phyloP scores from a whole-genome alignment of 2,797 vertebrate genomes.

The Delichon dasypus region DNA sequence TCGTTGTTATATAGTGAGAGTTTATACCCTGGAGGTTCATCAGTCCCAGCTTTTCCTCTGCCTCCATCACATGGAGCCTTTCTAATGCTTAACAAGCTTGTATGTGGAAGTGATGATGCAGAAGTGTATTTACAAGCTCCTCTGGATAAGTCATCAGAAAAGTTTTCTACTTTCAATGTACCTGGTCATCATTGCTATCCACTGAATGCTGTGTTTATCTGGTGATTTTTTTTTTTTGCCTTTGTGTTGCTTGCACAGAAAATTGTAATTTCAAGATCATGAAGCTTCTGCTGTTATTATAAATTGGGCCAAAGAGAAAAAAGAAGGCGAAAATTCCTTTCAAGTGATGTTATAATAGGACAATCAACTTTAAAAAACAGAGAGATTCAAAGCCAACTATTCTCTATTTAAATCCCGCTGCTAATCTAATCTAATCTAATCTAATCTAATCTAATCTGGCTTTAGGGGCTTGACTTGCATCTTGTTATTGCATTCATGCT shows the following conservation, averaged over 20 bases:
- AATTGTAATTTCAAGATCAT: background rate
- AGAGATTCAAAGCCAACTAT: background rate
- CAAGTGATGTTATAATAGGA: background rate
- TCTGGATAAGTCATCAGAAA: background rate
- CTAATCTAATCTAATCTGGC: conserved; percentile 1
- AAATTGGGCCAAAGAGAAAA: background rate
- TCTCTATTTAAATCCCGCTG: conserved; percentile 7
- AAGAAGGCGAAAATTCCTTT: background rate
- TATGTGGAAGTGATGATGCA: background rate
- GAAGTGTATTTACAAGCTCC: background rate
- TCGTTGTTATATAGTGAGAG: background rate
- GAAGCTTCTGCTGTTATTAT: background rate
- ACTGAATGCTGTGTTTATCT: background rate
- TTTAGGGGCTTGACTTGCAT: conserved; percentile 11
- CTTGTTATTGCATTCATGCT: background rate
- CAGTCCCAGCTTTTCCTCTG: background rate
- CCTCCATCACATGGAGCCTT: background rate
- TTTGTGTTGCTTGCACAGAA: background rate
- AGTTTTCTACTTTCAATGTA: background rate
- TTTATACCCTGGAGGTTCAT: background rate
- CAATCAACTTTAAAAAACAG: background rate
- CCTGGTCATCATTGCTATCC: background rate
- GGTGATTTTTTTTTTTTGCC: background rate
- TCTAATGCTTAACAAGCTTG: background rate
- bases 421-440: conserved; percentile 28